phyloP scores from a whole-genome alignment of 2,113 vertebrate species.

The Cygnus buccinator region DNA sequence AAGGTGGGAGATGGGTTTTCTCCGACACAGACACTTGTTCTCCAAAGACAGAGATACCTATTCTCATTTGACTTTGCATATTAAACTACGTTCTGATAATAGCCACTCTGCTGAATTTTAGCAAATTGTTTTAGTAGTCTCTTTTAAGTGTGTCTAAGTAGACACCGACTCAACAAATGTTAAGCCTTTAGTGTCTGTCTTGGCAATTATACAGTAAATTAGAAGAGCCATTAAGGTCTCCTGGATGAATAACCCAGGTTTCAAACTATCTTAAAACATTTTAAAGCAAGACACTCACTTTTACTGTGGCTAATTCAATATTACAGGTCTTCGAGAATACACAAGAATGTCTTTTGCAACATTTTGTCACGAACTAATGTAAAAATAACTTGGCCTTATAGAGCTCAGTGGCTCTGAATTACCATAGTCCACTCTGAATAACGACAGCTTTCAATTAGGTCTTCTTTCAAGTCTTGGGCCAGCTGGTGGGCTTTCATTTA shows the following conservation, averaged over 20 bases:
- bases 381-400: background rate
- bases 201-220: slow-evolving; percentile 51
- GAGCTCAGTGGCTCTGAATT: background rate
- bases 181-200: slow-evolving; percentile 16
- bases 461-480: background rate
- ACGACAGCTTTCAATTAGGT: background rate
- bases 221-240: slow-evolving; percentile 16
- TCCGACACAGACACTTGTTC: background rate
- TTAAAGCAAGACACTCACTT: slow-evolving; percentile 1
- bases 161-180: background rate
- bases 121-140: background rate
- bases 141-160: background rate
- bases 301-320: background rate
- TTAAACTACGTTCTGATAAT: background rate
- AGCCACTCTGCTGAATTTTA: background rate
- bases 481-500: background rate
- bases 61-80: background rate
- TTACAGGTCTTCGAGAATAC: background rate
- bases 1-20: background rate
- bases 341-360: background rate
- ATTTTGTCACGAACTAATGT: background rate
- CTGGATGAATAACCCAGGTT: slow-evolving; percentile 23
- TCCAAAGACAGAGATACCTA: background rate
- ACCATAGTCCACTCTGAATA: background rate
- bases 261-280: slow-evolving; percentile 2